Evolutionary conservation across 2,113 vertebrate species (phyloP).

Genomic region (Actinemys pallida): DNA sequence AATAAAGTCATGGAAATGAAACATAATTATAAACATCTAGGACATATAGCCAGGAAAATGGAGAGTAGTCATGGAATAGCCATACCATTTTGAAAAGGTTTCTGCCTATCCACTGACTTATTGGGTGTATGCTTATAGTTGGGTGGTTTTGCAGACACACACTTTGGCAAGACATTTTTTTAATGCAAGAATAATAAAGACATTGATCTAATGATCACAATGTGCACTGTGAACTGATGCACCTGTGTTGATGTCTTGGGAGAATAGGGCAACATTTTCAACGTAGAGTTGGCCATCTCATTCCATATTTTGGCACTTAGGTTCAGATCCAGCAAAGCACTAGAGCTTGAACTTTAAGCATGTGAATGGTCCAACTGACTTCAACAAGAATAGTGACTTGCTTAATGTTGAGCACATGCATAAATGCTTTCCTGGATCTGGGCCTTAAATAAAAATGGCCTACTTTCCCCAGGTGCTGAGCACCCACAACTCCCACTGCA

Average conservation of each 20-base stretch:
- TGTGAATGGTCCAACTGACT: background rate
- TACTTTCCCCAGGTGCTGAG: background rate
- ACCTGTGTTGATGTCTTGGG: background rate
- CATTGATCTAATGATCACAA: background rate
- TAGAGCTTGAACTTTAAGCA: background rate
- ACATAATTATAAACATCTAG: conserved; percentile 9
- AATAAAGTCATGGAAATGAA: conserved; percentile 14
- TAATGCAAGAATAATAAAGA: background rate
- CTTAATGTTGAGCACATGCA: background rate
- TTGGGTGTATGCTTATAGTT: fast-evolving
- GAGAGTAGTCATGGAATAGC: background rate
- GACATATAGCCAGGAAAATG: background rate
- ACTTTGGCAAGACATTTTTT: background rate
- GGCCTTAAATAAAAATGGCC: background rate
- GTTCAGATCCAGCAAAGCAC: background rate
- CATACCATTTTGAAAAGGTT: background rate
- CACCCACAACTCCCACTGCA: fast-evolving
- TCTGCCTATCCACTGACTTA: background rate
- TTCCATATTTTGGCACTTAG: background rate
- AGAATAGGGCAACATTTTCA: background rate
- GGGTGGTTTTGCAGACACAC: background rate
- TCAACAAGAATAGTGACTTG: fast-evolving
- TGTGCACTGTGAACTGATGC: fast-evolving
- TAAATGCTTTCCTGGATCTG: background rate
- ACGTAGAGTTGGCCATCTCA: fast-evolving